A percentile compares a stretch with the other conserved stretches of the same genome.
phyloP scores from a whole-genome alignment of 2,797 vertebrate species.

The Gadopsis bispinosus region DNA sequence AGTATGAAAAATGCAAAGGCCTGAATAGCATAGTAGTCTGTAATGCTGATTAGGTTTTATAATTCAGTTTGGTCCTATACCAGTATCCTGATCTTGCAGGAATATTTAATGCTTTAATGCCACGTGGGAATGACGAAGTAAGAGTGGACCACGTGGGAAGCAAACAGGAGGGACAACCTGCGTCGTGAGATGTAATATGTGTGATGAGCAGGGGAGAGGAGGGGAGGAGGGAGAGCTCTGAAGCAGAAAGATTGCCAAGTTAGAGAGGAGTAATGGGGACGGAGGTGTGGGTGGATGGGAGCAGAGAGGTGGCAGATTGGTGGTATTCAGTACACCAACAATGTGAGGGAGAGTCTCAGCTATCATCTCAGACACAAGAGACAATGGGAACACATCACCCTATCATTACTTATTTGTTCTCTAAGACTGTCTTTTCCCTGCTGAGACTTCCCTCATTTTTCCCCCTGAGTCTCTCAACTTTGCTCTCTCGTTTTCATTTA shows the following conservation, averaged over 20 bases:
- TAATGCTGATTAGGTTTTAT: constrained; percentile 67
- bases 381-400: constrained; percentile 66
- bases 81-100: constrained; percentile 43
- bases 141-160: constrained; percentile 25
- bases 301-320: constrained; percentile 58
- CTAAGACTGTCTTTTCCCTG: constrained; percentile 29
- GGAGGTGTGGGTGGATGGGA: constrained; percentile 66
- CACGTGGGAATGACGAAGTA: constrained; percentile 32
- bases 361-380: constrained; percentile 72
- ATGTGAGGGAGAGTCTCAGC: constrained; percentile 61
- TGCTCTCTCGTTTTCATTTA: constrained; percentile 21
- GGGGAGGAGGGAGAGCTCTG: constrained; percentile 40
- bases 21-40: constrained; percentile 55
- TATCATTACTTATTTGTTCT: constrained; percentile 75
- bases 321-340: constrained; percentile 59
- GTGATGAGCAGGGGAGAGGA: constrained; percentile 37
- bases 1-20: constrained; percentile 48
- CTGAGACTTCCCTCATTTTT: constrained; percentile 48
- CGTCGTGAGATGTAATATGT: constrained; percentile 24
- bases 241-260: constrained; percentile 52
- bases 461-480: constrained; percentile 24
- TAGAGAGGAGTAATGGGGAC: constrained; percentile 58
- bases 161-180: constrained; percentile 11
- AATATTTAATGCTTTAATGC: constrained; percentile 37
- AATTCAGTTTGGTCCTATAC: constrained; percentile 57